Evolutionary conservation across 2,797 vertebrate genomes (phyloP).

Genomic region (Amblyraja radiata): DNA sequence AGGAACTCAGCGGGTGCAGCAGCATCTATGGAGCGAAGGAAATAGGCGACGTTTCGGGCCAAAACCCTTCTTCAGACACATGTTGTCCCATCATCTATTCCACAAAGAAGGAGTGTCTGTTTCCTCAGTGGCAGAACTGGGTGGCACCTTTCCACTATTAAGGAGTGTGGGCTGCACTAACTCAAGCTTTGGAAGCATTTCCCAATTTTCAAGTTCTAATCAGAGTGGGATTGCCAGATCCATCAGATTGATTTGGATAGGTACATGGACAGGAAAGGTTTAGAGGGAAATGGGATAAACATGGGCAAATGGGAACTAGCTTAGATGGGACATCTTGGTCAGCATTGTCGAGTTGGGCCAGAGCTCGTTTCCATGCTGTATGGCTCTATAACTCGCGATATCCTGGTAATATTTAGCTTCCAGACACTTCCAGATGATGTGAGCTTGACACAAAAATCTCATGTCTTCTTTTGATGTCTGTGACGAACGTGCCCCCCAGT

Average conservation of each 20-base stretch:
- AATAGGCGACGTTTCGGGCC: too few relatives aligned
- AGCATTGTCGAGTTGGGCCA: too few relatives aligned
- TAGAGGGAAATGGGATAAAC: too few relatives aligned
- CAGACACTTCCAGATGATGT: background rate
- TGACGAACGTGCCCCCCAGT: background rate
- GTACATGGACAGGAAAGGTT: too few relatives aligned
- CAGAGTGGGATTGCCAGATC: background rate
- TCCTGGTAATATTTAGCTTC: background rate
- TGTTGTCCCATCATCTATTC: background rate
- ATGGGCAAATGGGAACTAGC: too few relatives aligned
- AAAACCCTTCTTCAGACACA: too few relatives aligned
- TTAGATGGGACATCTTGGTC: too few relatives aligned
- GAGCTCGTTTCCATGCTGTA: too few relatives aligned
- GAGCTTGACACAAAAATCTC: background rate
- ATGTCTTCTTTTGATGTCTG: background rate
- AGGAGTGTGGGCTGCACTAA: background rate
- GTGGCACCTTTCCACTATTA: background rate
- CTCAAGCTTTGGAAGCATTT: background rate
- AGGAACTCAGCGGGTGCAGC: too few relatives aligned
- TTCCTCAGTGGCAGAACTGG: background rate
- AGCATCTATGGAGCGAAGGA: too few relatives aligned
- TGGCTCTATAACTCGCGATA: too few relatives aligned
- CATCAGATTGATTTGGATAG: background rate
- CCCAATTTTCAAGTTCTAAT: background rate
- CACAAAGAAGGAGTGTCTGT: background rate